Evolutionary conservation across 1,140 invertebrate genomes (phyloP), one percentile per base, ranked within the genome.

Genomic region (Augochlora pura): DNA sequence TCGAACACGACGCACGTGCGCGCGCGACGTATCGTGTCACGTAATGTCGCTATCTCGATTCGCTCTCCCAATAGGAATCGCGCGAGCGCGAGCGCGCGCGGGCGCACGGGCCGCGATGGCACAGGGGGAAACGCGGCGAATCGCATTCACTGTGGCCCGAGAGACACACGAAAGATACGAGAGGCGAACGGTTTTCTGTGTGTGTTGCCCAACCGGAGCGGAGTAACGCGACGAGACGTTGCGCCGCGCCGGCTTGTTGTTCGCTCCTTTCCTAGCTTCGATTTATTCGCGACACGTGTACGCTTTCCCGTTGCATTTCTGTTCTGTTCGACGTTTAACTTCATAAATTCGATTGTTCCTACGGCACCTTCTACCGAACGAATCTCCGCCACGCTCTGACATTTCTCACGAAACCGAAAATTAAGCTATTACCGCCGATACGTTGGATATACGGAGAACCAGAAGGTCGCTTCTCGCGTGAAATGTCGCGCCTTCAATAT

Each of bases 31-130:
- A 42, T 16, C 75, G 69, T 68, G 57, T 77, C 64, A 81, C 79
- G 82, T 83, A 81, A 83, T 67, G 57, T 72, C n/a, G 68, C 68
- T 83, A 81, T 83, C 78, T 64, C 69, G 57, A 81, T 70, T 74
- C 42, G 52, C 32, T 71, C 70, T 74, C 49, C 21, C 66, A 77
- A 68, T 65, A 54, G 52, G 27, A 81, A 68, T 23, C 54, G 63
- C 60, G 64, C 66, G 14, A n/a, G n/a, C n/a, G n/a, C n/a, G n/a
- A n/a, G n/a, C n/a, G n/a, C n/a, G n/a, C n/a, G n/a, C n/a, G n/a
- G n/a, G n/a, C n/a, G n/a, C n/a, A n/a, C n/a, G n/a, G n/a, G 67
- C 38, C 14, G 67, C 38, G 75, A 67, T 46, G 64, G 64, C 72
- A 69, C 54, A 62, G 4, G 46, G 27, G 7, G 39, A 46, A 67